Percentiles rank a stretch among this genome's conserved stretches.
phyloP scores from a whole-genome alignment of 2,888 invertebrate species.

The Megastigmus dorsalis region DNA sequence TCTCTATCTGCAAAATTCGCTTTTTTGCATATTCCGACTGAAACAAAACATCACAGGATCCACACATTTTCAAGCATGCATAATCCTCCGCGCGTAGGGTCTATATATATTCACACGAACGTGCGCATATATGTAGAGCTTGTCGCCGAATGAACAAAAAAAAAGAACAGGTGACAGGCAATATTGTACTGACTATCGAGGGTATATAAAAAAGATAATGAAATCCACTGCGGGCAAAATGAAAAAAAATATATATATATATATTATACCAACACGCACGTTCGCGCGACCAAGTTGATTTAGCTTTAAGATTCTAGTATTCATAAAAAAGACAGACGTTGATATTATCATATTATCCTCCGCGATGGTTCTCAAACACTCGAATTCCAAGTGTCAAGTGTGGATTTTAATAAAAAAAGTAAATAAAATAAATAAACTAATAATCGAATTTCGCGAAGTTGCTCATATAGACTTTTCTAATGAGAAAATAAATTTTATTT shows the following conservation, averaged over 20 bases:
- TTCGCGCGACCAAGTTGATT: constrained; percentile 59
- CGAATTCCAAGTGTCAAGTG: constrained; percentile 16
- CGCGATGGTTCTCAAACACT: constrained; percentile 61
- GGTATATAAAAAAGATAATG: constrained; percentile 31
- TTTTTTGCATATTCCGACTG: not conserved
- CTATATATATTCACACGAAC: constrained; percentile 48
- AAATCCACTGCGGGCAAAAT: constrained; percentile 32
- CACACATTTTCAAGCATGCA: constrained; percentile 28
- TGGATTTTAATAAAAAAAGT: constrained; percentile 17
- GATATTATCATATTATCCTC: constrained; percentile 59
- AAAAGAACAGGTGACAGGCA: constrained; percentile 7
- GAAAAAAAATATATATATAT: constrained; percentile 35
- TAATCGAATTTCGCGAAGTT: constrained; percentile 6
- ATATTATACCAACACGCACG: constrained; percentile 53
- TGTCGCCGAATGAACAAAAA: constrained; percentile 30
- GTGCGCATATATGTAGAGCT: constrained; percentile 50
- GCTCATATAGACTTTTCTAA: constrained; percentile 21
- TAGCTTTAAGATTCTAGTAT: constrained; percentile 64
- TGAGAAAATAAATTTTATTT: constrained; percentile 39
- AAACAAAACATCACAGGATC: not conserved
- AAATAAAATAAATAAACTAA: too few relatives aligned
- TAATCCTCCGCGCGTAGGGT: constrained; percentile 47
- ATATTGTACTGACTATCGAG: constrained; percentile 47
- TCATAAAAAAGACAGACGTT: constrained; percentile 58
- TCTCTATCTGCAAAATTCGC: not conserved